Conservation (phyloP, 2,888 invertebrate species). For the Chromoteleia sp. region DNA sequence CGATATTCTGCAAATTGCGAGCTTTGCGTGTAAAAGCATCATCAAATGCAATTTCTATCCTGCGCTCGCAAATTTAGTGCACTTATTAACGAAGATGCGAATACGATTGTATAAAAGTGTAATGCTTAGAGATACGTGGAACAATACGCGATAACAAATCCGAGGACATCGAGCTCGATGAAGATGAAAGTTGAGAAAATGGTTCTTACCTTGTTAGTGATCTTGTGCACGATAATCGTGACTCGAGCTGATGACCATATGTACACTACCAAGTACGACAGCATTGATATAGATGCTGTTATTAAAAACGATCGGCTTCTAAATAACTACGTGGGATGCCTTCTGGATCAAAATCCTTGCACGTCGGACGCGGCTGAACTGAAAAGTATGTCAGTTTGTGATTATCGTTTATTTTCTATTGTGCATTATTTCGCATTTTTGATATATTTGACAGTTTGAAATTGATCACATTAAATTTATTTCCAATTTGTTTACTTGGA, state of each 20-base stretch:
- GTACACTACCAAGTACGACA: constrained; percentile 90
- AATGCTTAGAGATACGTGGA: constrained; percentile 6
- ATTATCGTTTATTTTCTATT: constrained; percentile 12
- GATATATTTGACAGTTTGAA: too few species aligned
- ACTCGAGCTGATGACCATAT: constrained; percentile 70
- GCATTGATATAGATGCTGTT: constrained; percentile 89
- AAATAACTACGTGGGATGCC: constrained; percentile 88
- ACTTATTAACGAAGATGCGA: constrained; percentile 27
- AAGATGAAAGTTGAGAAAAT: constrained; percentile 61
- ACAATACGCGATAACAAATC: constrained; percentile 50
- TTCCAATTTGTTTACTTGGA: too few species aligned
- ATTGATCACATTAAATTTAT: too few species aligned
- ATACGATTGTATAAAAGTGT: constrained; percentile 55
- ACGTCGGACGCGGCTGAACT: constrained; percentile 89
- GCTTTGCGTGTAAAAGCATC: constrained; percentile 52
- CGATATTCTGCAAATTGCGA: constrained; percentile 27
- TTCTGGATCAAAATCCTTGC: constrained; percentile 88
- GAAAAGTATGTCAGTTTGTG: constrained; percentile 87
- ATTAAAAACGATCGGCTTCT: constrained; percentile 88
- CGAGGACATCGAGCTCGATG: constrained; percentile 46
- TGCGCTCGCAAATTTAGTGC: constrained; percentile 12
- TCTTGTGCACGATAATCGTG: constrained; percentile 57
- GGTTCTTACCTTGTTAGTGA: constrained; percentile 60
- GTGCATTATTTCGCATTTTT: not conserved
- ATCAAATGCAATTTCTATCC: constrained; percentile 57